A percentile compares a stretch with the other conserved stretches of the same genome.
These are phyloP conservation scores for Erebia ligea DNA, from an alignment of 2,888 invertebrate species.

Conservation along the genomic window DNA sequence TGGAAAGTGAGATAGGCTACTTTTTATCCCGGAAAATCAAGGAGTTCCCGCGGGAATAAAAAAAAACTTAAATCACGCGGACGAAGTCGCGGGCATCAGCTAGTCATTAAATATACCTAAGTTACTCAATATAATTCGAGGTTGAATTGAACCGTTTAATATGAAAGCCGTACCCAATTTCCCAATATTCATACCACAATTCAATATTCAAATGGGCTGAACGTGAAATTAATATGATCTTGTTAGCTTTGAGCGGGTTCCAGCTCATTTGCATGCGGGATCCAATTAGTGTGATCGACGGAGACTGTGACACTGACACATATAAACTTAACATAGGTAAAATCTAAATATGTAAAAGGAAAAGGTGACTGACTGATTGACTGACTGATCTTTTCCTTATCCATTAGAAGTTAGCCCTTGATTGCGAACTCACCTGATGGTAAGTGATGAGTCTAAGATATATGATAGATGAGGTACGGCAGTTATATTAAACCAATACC, in stretches of 20 bases:
- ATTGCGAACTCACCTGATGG: too few species aligned
- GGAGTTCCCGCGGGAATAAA: too few species aligned
- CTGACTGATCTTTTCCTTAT: too few species aligned
- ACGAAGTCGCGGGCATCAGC: too few species aligned
- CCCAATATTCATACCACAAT: slow-evolving; percentile 29
- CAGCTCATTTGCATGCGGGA: slow-evolving; percentile 34
- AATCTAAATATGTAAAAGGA: background rate
- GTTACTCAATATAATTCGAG: background rate
- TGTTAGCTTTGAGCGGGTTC: slow-evolving; percentile 34
- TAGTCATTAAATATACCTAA: background rate
- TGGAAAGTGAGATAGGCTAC: too few species aligned
- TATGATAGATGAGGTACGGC: too few species aligned
- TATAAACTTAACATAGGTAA: slow-evolving; percentile 16
- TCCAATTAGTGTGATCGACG: slow-evolving; percentile 30
- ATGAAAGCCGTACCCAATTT: background rate
- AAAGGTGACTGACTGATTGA: background rate
- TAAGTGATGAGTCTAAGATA: too few species aligned
- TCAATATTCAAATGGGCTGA: slow-evolving; percentile 34
- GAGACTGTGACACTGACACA: slow-evolving; percentile 8
- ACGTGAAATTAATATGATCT: slow-evolving; percentile 33
- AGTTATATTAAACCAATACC: too few species aligned
- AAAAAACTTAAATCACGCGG: too few species aligned
- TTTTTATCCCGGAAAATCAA: too few species aligned
- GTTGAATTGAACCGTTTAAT: slow-evolving; percentile 1
- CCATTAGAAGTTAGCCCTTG: too few species aligned